Percentiles rank a stretch among this genome's conserved stretches.
Evolutionary conservation across 1,140 invertebrate genomes (phyloP).

Genomic region (Drosophila pruinosa): DNA sequence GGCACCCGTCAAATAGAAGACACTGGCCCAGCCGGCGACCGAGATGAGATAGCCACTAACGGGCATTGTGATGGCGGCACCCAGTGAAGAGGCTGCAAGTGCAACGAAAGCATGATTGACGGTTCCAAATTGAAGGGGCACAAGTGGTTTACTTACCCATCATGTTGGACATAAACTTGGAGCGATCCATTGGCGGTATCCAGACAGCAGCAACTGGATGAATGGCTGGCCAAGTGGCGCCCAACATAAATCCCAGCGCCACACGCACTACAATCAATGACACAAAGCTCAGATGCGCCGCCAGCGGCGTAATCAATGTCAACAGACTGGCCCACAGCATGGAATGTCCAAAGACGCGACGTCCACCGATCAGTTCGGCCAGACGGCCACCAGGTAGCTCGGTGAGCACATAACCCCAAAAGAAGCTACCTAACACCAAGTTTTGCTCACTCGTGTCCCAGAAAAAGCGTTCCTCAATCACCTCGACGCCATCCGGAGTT

Average conservation of each 20-base stretch:
- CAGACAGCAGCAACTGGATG: constrained; percentile 94
- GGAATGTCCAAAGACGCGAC: constrained; percentile 91
- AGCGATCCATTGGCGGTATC: constrained; percentile 95
- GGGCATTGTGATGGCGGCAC: constrained; percentile 92
- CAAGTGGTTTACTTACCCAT: constrained; percentile 86
- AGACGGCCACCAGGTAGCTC: constrained; percentile 92
- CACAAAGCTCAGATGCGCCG: constrained; percentile 86
- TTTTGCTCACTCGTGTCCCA: constrained; percentile 92
- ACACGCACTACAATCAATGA: constrained; percentile 87
- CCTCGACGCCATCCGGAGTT: constrained; percentile 40
- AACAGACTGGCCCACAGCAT: constrained; percentile 92
- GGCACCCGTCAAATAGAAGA: constrained; percentile 92
- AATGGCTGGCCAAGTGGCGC: constrained; percentile 95
- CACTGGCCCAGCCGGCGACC: constrained; percentile 91
- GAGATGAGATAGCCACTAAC: constrained; percentile 91
- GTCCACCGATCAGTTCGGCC: constrained; percentile 91
- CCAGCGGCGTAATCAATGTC: constrained; percentile 91
- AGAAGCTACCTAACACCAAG: constrained; percentile 92
- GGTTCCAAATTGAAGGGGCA: neutral
- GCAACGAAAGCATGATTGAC: neutral
- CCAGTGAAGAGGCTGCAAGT: constrained; percentile 88
- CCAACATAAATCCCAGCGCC: constrained; percentile 89
- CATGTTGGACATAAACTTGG: constrained; percentile 93
- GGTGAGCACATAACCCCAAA: constrained; percentile 94
- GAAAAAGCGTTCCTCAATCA: constrained; percentile 83